phyloP scores from a whole-genome alignment of 1,140 invertebrate species.

The Euwallacea similis region DNA sequence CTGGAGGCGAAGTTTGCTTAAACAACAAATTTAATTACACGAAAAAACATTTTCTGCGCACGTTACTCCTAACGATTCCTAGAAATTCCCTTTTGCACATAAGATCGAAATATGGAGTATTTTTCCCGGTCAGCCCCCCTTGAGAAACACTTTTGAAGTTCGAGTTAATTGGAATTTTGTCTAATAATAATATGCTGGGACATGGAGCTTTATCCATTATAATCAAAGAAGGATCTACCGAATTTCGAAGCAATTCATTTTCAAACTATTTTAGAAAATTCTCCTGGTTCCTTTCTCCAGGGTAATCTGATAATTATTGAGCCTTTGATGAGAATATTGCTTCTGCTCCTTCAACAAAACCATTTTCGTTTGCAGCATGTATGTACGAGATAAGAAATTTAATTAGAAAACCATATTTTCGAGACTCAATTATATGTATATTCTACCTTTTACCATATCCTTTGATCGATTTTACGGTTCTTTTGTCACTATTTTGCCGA shows the following conservation, averaged over 20 bases:
- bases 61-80: background rate
- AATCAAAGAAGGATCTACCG: background rate
- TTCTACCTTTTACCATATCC: background rate
- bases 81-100: conserved; percentile 5
- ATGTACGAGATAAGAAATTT: conserved; percentile 9
- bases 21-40: too few relatives aligned
- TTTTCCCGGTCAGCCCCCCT: background rate
- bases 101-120: background rate
- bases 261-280: conserved; percentile 30
- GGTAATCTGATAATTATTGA: conserved; percentile 17
- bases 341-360: conserved; percentile 20
- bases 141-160: background rate
- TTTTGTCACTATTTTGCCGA: conserved; percentile 1
- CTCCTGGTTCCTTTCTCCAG: conserved; percentile 33
- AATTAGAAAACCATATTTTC: background rate
- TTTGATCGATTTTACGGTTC: conserved; percentile 1
- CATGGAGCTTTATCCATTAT: conserved; percentile 5
- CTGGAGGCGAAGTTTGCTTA: too few relatives aligned
- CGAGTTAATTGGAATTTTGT: background rate
- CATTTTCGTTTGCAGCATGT: conserved; percentile 25
- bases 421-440: too few relatives aligned
- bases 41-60: too few relatives aligned
- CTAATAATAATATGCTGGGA: conserved; percentile 1
- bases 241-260: conserved; percentile 5
- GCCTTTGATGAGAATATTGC: conserved; percentile 28